Percentiles rank a stretch among this genome's conserved stretches.
These are phyloP conservation scores for Thalassarche chlororhynchos DNA, from an alignment of 2,113 vertebrate genomes.

Conservation along the genomic window DNA sequence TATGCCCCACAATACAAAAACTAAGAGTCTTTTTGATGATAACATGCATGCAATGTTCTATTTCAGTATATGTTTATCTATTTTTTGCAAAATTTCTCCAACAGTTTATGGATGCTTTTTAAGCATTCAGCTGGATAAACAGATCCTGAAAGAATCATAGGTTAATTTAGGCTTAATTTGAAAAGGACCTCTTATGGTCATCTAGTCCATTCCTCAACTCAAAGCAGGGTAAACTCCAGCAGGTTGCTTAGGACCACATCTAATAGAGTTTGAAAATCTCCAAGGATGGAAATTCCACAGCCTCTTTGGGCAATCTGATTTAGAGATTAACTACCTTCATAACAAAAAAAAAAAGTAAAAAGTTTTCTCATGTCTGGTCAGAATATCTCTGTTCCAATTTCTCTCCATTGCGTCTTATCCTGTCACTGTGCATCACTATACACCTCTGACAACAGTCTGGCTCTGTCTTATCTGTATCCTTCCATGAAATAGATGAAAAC, in stretches of 20 bases:
- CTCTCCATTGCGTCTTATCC: not conserved
- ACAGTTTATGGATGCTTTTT: not conserved
- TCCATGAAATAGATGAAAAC: not conserved
- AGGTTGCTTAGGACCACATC: not conserved
- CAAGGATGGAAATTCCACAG: not conserved
- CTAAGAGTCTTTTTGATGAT: not conserved
- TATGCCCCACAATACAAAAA: not conserved
- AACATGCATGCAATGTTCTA: rapidly evolving
- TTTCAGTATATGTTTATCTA: not conserved
- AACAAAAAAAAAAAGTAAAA: not conserved
- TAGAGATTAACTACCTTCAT: not conserved
- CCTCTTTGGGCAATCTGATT: not conserved
- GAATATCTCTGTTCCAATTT: not conserved
- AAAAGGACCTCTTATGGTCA: not conserved
- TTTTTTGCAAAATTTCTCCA: not conserved
- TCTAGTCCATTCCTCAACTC: not conserved
- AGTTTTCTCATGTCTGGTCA: not conserved
- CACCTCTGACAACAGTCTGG: not conserved
- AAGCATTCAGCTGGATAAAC: not conserved
- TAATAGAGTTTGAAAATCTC: not conserved
- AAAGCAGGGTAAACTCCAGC: not conserved
- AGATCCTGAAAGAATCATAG: not conserved
- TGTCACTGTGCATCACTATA: not conserved
- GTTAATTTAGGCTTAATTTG: not conserved
- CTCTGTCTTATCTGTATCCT: not conserved